These are phyloP conservation scores for Drosophila nebulosa DNA, from an alignment of 1,140 invertebrate genomes.

Conservation along the genomic window DNA sequence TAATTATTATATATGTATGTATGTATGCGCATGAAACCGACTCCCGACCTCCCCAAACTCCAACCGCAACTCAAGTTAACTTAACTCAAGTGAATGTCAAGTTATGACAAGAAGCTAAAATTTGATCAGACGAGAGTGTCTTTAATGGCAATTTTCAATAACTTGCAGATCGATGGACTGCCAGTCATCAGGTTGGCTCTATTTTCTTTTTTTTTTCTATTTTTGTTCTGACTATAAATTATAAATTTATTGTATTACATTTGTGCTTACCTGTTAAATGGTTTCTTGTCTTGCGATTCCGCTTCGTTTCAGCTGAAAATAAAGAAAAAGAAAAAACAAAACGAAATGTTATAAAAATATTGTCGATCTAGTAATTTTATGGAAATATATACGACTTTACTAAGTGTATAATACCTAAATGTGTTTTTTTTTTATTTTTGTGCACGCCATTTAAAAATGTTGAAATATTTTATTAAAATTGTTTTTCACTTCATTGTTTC, in stretches of 20 bases:
- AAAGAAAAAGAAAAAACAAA: not conserved
- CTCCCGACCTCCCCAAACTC: too few relatives aligned
- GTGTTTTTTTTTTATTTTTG: too few relatives aligned
- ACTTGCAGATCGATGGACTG: too few relatives aligned
- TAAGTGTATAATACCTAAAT: not conserved
- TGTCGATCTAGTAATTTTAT: not conserved
- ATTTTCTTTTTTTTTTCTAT: too few relatives aligned
- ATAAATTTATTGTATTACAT: not conserved
- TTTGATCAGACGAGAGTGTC: too few relatives aligned
- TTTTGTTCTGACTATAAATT: not conserved
- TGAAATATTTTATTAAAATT: not conserved
- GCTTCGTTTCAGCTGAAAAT: not conserved
- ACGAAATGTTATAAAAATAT: not conserved
- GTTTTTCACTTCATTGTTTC: not conserved
- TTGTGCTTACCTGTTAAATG: not conserved
- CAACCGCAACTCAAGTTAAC: not conserved
- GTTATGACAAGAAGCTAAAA: not conserved
- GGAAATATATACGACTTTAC: not conserved
- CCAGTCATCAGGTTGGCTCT: too few relatives aligned
- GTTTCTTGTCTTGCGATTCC: not conserved
- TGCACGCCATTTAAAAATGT: not conserved
- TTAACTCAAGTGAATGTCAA: not conserved
- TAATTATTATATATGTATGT: conserved; percentile 68
- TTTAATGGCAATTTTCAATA: not conserved
- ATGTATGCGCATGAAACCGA: too few relatives aligned